Evolutionary conservation across 2,888 invertebrate species (phyloP), one percentile per base, ranked within the genome.

Genomic region (Oligia strigilis): DNA sequence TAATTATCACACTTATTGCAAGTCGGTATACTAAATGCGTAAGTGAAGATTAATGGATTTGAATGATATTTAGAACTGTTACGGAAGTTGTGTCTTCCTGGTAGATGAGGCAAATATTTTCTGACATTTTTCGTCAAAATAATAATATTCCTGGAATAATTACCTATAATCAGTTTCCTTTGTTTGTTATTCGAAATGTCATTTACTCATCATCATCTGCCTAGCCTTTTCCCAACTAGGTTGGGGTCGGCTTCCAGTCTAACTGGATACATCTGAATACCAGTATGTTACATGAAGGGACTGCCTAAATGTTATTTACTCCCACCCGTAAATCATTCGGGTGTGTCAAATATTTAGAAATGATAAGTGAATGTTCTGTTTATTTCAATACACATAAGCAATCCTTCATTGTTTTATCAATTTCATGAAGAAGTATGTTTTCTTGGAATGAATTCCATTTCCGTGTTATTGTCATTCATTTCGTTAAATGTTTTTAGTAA

Each of bases 311-410:
- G 40, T 77, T 84, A 49, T 83, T 73, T 72, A 84, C 65, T 40
- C 70, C 46, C 11, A 76, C 29, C 23, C 19, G 29, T 66, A 77
- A 77, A 81, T 75, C 74, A 82, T 40, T 81, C n/a, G 75, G 58
- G 60, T 70, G 69, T 80, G 77, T 46, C 70, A 75, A 77, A 75
- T 75, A 77, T 80, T 84, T 77, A 80, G 46, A 81, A 73, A 69
- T 55, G 62, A 69, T 73, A 72, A 46, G 14, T 77, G 64, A 78
- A 76, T 75, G 74, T 71, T 69, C 43, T 40, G 75, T 84, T 64
- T 83, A 80, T 87, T 78, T 78, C 43, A 70, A 81, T 69, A 69
- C 29, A 58, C 75, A 82, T 87, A 85, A 82, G 76, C 65, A 86
- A 87, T 62, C 43, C 66, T 58, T 64, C 66, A 66, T 84, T 84